Conservation (phyloP, 2,888 invertebrate genomes). For the Crocallis elinguaria region DNA sequence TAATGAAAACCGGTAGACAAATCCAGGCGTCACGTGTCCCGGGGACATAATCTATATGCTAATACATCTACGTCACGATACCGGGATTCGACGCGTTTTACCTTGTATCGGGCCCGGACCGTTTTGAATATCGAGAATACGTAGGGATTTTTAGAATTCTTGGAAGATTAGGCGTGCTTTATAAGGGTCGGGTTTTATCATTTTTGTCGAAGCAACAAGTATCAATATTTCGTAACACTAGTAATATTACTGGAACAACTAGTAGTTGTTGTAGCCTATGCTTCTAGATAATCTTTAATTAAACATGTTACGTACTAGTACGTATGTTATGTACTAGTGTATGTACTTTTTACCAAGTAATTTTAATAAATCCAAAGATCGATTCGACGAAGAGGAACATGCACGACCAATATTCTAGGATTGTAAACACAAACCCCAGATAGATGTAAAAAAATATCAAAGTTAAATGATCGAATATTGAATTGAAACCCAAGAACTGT, state of each 20-base stretch:
- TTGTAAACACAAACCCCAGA: no score
- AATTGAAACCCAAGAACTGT: no score
- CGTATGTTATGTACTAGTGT: no score
- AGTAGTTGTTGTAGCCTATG: no score
- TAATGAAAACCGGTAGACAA: constrained; percentile 28
- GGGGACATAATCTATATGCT: constrained; percentile 77
- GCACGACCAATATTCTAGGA: no score
- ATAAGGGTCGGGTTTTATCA: constrained; percentile 7
- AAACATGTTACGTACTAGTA: no score
- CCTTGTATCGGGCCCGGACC: constrained; percentile 36
- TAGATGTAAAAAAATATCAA: no score
- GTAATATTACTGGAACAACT: neutral
- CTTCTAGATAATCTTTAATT: no score
- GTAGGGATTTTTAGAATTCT: constrained; percentile 19
- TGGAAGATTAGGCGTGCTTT: constrained; percentile 17
- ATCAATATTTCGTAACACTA: neutral
- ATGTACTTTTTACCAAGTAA: no score
- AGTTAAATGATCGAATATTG: no score
- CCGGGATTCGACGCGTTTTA: constrained; percentile 46
- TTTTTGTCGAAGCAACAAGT: constrained; percentile 20
- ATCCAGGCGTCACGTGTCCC: constrained; percentile 56
- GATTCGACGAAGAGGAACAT: no score
- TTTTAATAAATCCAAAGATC: no score
- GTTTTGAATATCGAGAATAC: constrained; percentile 30
- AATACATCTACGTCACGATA: constrained; percentile 63